Evolutionary conservation across 2,113 vertebrate genomes (phyloP).

Genomic region (Eonycteris spelaea): DNA sequence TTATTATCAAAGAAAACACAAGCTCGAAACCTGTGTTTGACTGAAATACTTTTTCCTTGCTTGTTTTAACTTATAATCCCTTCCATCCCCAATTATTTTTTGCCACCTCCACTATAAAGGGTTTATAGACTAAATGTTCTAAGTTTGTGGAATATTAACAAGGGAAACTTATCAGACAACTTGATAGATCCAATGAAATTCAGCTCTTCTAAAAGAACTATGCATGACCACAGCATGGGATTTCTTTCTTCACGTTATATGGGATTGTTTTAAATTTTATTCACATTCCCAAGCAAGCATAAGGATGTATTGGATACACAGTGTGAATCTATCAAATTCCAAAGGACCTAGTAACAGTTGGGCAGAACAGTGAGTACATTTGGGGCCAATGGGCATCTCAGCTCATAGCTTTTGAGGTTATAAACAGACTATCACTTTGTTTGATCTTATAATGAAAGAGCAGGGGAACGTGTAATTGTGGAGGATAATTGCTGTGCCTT

Average conservation of each 20-base stretch:
- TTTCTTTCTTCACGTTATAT: conserved; percentile 4
- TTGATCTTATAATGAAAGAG: conserved; percentile 60
- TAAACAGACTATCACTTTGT: conserved; percentile 24
- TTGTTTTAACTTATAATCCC: background rate
- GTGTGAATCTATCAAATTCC: conserved; percentile 5
- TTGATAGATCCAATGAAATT: background rate
- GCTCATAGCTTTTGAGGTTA: conserved; percentile 1
- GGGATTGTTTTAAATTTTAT: background rate
- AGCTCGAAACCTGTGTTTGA: background rate
- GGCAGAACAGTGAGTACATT: background rate
- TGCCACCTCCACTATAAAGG: background rate
- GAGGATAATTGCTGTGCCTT: conserved; percentile 52
- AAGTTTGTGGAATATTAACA: background rate
- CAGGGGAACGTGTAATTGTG: conserved; percentile 8
- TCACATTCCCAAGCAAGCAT: background rate
- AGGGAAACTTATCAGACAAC: background rate
- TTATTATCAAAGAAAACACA: conserved; percentile 14
- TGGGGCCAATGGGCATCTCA: background rate
- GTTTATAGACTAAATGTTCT: background rate
- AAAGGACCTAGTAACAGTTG: background rate
- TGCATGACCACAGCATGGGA: background rate
- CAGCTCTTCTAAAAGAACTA: background rate
- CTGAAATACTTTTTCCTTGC: conserved; percentile 15
- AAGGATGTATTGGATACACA: background rate
- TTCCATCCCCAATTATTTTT: background rate